phyloP scores from a whole-genome alignment of 2,888 invertebrate species.

The Nomada ruficornis region DNA sequence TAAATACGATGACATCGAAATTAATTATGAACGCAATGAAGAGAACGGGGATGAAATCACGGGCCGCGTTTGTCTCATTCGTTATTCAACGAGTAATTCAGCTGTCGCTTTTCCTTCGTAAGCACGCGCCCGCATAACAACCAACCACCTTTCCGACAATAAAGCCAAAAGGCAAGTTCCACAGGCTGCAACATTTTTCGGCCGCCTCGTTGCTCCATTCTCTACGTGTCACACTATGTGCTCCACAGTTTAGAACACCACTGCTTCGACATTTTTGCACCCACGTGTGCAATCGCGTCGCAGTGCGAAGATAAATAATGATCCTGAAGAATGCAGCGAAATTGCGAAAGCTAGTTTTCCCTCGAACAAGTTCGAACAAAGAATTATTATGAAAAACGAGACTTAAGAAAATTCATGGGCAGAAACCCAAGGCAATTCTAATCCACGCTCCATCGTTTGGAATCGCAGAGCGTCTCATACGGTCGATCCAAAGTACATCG shows the following conservation, averaged over 20 bases:
- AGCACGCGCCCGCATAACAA: neutral
- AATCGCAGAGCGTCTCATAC: too few species aligned
- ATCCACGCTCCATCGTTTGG: too few species aligned
- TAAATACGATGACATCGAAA: constrained; percentile 4
- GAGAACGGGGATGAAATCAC: constrained; percentile 1
- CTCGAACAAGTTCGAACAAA: neutral
- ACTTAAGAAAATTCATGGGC: neutral
- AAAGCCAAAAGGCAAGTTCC: neutral
- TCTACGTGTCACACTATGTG: too few species aligned
- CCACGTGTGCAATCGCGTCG: too few species aligned
- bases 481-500: too few species aligned
- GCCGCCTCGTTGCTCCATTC: too few species aligned
- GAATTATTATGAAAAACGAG: neutral
- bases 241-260: too few species aligned
- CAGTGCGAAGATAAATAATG: neutral
- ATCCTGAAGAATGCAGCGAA: too few species aligned
- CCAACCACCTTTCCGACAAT: neutral
- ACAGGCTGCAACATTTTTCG: too few species aligned
- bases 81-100: constrained; percentile 11
- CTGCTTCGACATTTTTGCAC: too few species aligned
- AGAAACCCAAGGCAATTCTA: neutral
- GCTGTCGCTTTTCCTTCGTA: neutral
- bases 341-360: too few species aligned
- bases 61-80: neutral
- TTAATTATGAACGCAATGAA: constrained; percentile 9